Percentiles rank a stretch among this genome's conserved stretches.
Evolutionary conservation across 2,888 invertebrate genomes (phyloP).

Genomic region (Acrocyrtus sp.): DNA sequence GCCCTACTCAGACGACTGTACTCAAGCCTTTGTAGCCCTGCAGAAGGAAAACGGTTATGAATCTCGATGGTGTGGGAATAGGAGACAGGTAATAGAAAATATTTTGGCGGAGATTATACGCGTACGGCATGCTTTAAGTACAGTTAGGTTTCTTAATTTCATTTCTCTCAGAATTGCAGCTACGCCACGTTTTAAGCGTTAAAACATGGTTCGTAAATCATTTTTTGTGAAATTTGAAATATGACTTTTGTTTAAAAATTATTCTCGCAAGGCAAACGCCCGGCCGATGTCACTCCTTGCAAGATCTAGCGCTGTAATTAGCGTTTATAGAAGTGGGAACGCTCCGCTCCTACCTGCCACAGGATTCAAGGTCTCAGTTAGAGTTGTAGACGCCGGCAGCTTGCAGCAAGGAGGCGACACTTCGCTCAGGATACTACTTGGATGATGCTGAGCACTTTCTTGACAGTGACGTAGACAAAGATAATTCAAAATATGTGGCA

Average conservation of each 20-base stretch:
- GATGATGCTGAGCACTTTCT: slow-evolving; percentile 18
- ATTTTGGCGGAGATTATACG: too few species aligned
- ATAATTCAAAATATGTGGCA: neutral
- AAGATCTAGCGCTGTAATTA: slow-evolving; percentile 55
- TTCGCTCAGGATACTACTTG: slow-evolving; percentile 53
- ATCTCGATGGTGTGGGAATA: slow-evolving; percentile 61
- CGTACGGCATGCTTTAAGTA: too few species aligned
- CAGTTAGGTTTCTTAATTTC: too few species aligned
- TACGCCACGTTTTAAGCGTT: too few species aligned
- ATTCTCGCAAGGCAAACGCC: slow-evolving; percentile 57
- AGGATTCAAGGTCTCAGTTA: slow-evolving; percentile 60
- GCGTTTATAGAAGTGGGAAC: slow-evolving; percentile 51
- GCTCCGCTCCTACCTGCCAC: slow-evolving; percentile 56
- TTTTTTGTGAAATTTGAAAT: too few species aligned
- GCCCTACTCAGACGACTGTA: slow-evolving; percentile 51
- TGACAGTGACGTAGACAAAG: neutral
- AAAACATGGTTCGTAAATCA: too few species aligned
- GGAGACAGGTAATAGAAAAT: slow-evolving; percentile 56
- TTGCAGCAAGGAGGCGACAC: slow-evolving; percentile 50
- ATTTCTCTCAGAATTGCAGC: too few species aligned
- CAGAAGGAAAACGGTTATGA: slow-evolving; percentile 62
- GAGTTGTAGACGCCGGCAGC: slow-evolving; percentile 49
- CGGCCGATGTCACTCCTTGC: slow-evolving; percentile 59
- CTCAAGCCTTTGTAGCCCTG: slow-evolving; percentile 60
- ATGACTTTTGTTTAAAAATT: too few species aligned